Base-by-base conservation (phyloP, 1,140 invertebrate species). In the Spodoptera frugiperda region DNA sequence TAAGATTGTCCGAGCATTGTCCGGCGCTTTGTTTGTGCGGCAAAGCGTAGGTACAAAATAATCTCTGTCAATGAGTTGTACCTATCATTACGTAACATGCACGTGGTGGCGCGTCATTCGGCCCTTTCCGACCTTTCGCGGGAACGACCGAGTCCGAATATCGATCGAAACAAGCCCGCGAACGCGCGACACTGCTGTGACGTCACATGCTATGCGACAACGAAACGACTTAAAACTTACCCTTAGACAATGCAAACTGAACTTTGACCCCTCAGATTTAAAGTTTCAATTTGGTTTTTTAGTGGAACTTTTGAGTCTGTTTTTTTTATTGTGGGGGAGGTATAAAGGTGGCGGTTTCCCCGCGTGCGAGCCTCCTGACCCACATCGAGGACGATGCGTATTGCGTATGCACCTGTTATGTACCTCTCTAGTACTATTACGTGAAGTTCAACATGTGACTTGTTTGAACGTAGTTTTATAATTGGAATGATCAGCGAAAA, bases 51-150 rank as follows among this genome's bases (percentile, higher is more conserved):
- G 80, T 82, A 89, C 85, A 89, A 90, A 39, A 87, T 87, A 88
- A 89, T 87, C 83, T 89, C 87, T 82, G 87, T 93, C 91, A 93
- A 93, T 93, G 91, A 93, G 85, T 88, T 87, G 83, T 88, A 82
- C 82, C 82, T 25, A 86, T 85, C 79, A 81, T 91, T 92, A 89
- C 87, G 87, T 92, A 93, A 93, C 84, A 81, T 82, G 85, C 91
- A 93, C 91, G 90, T 93, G 91, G 88, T 84, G 80, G 54, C 84
- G 83, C 87, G 84, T 82, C 82, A 82, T 77, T 85, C 87, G 79
- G 76, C 76, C 70, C 63, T 78, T 78, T 74, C 88, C 90, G 89
- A 89, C 75, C 75, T 81, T 76, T 25, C 76, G 73, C 90, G 90
- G 83, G 86, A 84, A 82, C 79, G 51, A 77, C 84, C 91, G 90